Evolutionary conservation across 2,113 vertebrate species (phyloP).

Genomic region (Eubucco bourcierii): DNA sequence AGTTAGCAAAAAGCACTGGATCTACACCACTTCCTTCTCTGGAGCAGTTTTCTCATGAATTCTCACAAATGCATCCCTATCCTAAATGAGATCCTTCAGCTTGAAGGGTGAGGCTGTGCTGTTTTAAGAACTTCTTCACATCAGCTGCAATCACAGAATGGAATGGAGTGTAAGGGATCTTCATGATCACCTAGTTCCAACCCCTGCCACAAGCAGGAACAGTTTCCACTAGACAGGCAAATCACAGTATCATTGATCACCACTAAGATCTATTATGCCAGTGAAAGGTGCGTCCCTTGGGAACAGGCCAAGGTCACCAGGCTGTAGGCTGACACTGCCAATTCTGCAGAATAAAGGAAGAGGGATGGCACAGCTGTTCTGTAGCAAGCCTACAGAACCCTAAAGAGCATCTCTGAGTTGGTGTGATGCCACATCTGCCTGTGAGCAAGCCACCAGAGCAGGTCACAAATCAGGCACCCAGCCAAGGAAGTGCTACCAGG

Average conservation of each 20-base stretch:
- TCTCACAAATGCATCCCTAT: neutral
- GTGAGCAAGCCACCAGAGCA: accelerated
- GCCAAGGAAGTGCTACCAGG: neutral
- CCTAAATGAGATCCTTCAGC: neutral
- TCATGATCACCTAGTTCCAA: neutral
- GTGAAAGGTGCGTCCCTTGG: neutral
- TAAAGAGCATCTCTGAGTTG: neutral
- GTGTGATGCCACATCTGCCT: accelerated
- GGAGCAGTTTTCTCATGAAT: accelerated
- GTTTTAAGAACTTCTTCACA: too few relatives aligned
- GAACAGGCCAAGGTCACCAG: neutral
- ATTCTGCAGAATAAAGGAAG: neutral
- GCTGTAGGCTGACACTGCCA: accelerated
- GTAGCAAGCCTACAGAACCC: neutral
- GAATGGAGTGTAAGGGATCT: neutral
- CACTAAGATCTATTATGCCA: accelerated
- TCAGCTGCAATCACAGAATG: neutral
- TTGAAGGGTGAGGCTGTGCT: neutral
- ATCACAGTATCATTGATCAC: too few relatives aligned
- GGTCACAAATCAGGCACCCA: neutral
- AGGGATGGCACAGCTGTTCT: neutral
- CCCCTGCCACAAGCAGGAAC: neutral
- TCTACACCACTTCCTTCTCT: accelerated
- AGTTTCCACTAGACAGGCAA: neutral
- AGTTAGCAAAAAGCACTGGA: accelerated